These are phyloP conservation scores for Eptesicus fuscus DNA, from an alignment of 2,113 vertebrate species.

Conservation along the genomic window DNA sequence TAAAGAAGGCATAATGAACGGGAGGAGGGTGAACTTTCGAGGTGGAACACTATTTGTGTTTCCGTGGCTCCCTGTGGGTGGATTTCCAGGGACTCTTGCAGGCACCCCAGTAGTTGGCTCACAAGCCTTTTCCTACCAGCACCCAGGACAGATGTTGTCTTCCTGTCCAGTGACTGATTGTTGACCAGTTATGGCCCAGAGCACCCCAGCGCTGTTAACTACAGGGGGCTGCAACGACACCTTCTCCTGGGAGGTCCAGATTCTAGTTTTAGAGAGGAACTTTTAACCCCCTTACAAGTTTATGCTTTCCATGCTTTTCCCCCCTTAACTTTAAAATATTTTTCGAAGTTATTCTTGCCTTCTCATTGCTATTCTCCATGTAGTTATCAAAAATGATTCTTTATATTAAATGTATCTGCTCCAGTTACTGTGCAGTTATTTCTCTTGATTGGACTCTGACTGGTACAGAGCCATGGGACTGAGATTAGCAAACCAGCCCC, in stretches of 20 bases:
- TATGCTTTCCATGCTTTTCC: not conserved
- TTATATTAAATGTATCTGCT: not conserved
- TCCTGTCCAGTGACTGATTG: not conserved
- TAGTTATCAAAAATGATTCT: not conserved
- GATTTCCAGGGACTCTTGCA: not conserved
- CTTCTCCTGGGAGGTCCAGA: not conserved
- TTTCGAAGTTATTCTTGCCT: not conserved
- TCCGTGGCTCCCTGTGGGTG: not conserved
- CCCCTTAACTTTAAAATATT: not conserved
- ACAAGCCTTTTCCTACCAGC: not conserved
- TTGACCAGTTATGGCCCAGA: not conserved
- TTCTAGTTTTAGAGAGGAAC: not conserved
- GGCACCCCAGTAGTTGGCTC: not conserved
- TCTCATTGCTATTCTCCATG: not conserved
- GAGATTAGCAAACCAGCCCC: not conserved
- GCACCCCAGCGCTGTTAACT: not conserved
- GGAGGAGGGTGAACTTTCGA: no score
- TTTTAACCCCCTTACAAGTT: not conserved
- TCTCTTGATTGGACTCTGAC: not conserved
- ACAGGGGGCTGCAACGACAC: rapidly evolving
- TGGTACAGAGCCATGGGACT: not conserved
- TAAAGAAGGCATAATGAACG: not conserved
- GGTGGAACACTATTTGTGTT: not conserved
- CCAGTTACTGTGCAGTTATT: not conserved
- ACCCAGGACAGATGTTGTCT: not conserved